Base-by-base conservation (phyloP, 2,888 invertebrate species). In the Notocelia uddmanniana region DNA sequence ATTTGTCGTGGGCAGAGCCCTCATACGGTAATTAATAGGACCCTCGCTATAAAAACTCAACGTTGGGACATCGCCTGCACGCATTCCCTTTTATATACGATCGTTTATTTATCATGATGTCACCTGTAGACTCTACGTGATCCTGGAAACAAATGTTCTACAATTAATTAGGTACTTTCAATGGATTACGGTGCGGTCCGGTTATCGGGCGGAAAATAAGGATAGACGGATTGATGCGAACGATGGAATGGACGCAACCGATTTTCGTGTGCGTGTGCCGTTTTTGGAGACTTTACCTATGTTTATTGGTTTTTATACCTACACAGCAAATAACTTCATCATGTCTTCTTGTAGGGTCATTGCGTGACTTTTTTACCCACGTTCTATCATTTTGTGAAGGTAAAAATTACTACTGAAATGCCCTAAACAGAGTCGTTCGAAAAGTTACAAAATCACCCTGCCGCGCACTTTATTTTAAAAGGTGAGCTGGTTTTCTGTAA, bases 131-230 rank as follows among this genome's bases (percentile, higher is more conserved):
- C 77, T 78, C 82, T 84, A 89, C 87, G 87, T 85, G 89, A 86
- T 84, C 81, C 80, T 85, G 77, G 81, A 80, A 84, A 90, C 87
- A 89, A 89, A 89, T 89, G 85, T 83, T 83, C 81, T 80, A 82
- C 89, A 87, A 90, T 90, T 90, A 90, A 90, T 91, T 88, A 89
- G 85, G 82, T 81, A 87, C 87, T 89, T 87, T 85, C 84, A 85
- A 89, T 86, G 89, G 89, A 88, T 89, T 86, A 83, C 80, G 82
- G 80, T 78, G 80, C 83, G 79, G 75, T 74, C 77, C 79, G 82
- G 85, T 86, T 87, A 89, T 89, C 88, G 88, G 86, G 81, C 85
- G 85, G 87, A 86, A 88, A 88, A 89, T 87, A 87, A 85, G 84
- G 84, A 80, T 77, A 81, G 77, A 77, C 76, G 81, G 83, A 89